phyloP scores from a whole-genome alignment of 2,797 vertebrate genomes.

The Arnoldichthys spilopterus region DNA sequence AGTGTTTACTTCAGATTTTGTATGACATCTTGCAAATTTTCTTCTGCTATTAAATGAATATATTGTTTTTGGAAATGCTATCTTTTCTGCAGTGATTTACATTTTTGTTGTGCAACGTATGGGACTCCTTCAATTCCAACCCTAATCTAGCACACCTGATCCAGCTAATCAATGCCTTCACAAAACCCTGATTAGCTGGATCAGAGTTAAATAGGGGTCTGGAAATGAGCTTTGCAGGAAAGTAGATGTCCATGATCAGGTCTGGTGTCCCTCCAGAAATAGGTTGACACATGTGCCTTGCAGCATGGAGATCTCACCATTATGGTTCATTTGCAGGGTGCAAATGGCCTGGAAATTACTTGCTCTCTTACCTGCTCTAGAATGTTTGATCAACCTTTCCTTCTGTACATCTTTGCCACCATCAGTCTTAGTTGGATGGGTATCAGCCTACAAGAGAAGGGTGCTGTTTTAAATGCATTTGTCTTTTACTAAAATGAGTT shows the following conservation, averaged over 20 bases:
- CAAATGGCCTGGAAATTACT: constrained; percentile 18
- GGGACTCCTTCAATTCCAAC: neutral
- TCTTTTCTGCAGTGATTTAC: neutral
- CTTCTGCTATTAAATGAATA: neutral
- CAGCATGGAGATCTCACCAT: neutral
- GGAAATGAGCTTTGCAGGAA: neutral
- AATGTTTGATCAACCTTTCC: neutral
- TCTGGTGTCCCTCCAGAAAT: constrained; percentile 5
- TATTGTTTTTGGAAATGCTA: neutral
- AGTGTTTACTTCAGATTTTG: neutral
- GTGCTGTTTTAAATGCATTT: neutral
- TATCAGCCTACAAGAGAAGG: neutral
- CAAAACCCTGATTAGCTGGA: constrained; percentile 7
- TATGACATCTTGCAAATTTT: neutral
- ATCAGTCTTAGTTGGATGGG: neutral
- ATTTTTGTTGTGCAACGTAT: neutral
- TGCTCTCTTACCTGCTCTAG: neutral
- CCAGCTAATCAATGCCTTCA: constrained; percentile 12
- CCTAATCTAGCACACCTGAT: neutral
- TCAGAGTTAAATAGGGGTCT: neutral
- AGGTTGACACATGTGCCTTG: constrained; percentile 5
- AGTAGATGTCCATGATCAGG: neutral
- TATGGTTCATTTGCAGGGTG: constrained; percentile 22
- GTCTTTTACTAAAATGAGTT: neutral
- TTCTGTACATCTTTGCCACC: neutral